phyloP scores from a whole-genome alignment of 2,888 invertebrate genomes.

The Polietes domitor region DNA sequence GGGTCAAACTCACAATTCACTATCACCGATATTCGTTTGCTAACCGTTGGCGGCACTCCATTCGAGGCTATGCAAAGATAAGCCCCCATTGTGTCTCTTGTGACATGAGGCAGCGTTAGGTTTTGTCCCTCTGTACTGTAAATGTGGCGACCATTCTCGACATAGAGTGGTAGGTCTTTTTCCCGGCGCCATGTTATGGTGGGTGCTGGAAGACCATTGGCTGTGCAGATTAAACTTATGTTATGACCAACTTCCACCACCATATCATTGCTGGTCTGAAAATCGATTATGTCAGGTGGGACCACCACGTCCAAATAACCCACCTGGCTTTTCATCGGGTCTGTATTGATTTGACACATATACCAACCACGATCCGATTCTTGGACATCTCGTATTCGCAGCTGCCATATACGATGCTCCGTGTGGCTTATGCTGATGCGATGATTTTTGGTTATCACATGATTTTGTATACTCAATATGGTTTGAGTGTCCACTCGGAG shows the following conservation, averaged over 20 bases:
- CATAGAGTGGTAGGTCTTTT: constrained; percentile 84
- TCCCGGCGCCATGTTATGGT: constrained; percentile 94
- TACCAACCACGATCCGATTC: constrained; percentile 93
- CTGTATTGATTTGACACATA: constrained; percentile 96
- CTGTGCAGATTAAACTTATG: constrained; percentile 92
- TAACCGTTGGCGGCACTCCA: constrained; percentile 80
- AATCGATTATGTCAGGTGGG: constrained; percentile 93
- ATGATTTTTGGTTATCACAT: constrained; percentile 94
- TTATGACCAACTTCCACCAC: constrained; percentile 92
- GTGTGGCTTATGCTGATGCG: constrained; percentile 92
- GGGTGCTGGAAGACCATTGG: constrained; percentile 92
- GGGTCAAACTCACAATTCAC: constrained; percentile 77
- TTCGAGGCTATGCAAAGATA: constrained; percentile 80
- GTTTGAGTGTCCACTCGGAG: constrained; percentile 94
- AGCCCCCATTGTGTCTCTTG: constrained; percentile 78
- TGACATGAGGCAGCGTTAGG: constrained; percentile 76
- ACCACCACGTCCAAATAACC: constrained; percentile 94
- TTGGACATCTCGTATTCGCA: constrained; percentile 91
- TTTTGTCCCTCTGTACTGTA: constrained; percentile 78
- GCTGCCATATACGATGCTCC: constrained; percentile 92
- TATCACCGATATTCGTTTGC: constrained; percentile 78
- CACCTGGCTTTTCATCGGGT: constrained; percentile 95
- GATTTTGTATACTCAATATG: constrained; percentile 93
- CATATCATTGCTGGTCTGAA: constrained; percentile 92
- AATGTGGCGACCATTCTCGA: constrained; percentile 71